Percentiles rank a stretch among this genome's conserved stretches.
Evolutionary conservation across 1,140 invertebrate species (phyloP).

Genomic region (Glossosoma conforme): DNA sequence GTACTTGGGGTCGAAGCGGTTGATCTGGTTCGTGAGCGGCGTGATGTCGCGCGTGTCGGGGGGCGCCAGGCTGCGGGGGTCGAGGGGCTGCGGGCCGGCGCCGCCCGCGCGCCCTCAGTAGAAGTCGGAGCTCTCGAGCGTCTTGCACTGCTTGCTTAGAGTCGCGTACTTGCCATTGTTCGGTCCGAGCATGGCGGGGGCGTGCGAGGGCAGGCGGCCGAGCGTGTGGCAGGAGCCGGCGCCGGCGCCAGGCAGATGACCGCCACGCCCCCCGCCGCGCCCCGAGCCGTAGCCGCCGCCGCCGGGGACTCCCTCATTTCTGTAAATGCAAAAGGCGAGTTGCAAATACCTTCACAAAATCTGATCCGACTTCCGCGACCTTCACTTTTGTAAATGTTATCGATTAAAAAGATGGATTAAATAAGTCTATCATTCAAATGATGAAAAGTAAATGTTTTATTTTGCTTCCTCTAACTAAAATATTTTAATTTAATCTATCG

Average conservation of each 20-base stretch:
- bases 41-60: constrained; percentile 32
- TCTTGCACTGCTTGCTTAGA: constrained; percentile 91
- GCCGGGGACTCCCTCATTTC: constrained; percentile 31
- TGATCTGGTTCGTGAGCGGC: constrained; percentile 47
- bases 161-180: constrained; percentile 82
- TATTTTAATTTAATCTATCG: too few species aligned
- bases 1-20: constrained; percentile 59
- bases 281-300: constrained; percentile 14
- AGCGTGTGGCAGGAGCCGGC: constrained; percentile 50
- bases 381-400: too few species aligned
- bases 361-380: too few species aligned
- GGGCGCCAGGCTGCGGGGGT: constrained; percentile 32
- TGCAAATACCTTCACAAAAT: constrained; percentile 33
- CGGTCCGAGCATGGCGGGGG: constrained; percentile 43
- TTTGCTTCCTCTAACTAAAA: too few species aligned
- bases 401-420: too few species aligned
- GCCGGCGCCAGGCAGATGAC: constrained; percentile 34
- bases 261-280: constrained; percentile 34
- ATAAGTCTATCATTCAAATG: too few species aligned
- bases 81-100: constrained; percentile 47
- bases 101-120: constrained; percentile 78
- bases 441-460: too few species aligned
- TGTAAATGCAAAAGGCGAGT: constrained; percentile 27
- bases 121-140: constrained; percentile 87
- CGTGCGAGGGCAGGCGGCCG: constrained; percentile 44